These are phyloP conservation scores for Pristiophorus japonicus DNA, from an alignment of 2,113 vertebrate species.

Conservation along the genomic window DNA sequence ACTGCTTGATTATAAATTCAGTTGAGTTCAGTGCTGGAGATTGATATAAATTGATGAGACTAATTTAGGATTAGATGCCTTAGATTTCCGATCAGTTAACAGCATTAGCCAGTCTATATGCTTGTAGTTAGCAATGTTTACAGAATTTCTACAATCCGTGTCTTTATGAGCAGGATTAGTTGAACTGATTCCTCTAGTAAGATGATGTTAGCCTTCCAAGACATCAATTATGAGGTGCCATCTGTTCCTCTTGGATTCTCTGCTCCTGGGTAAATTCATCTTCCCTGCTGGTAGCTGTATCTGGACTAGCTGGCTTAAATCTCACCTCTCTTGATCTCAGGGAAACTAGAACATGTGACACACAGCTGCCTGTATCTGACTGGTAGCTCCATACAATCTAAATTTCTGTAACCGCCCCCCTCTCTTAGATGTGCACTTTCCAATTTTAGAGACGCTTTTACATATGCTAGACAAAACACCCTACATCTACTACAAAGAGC, in stretches of 20 bases:
- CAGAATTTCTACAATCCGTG: too few relatives aligned
- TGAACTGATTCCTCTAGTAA: not conserved
- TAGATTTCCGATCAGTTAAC: not conserved
- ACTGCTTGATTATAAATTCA: not conserved
- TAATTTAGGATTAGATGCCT: not conserved
- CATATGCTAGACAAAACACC: not conserved
- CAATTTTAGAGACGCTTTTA: not conserved
- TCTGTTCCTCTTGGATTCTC: too few relatives aligned
- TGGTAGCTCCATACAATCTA: too few relatives aligned
- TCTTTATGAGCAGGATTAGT: not conserved
- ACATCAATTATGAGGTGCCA: too few relatives aligned
- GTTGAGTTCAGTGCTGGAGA: not conserved
- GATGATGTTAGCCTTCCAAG: not conserved
- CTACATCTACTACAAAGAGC: not conserved
- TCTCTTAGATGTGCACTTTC: not conserved
- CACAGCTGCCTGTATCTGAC: not conserved
- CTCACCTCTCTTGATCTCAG: not conserved
- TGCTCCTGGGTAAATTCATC: too few relatives aligned
- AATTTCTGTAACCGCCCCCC: not conserved
- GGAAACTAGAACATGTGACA: not conserved
- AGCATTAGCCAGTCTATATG: not conserved
- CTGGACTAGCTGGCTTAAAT: not conserved
- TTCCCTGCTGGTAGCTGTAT: too few relatives aligned
- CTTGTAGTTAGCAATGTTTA: too few relatives aligned
- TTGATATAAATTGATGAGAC: not conserved